Base-by-base conservation (phyloP, 1,140 invertebrate species). In the Tetragonula clypearis region DNA sequence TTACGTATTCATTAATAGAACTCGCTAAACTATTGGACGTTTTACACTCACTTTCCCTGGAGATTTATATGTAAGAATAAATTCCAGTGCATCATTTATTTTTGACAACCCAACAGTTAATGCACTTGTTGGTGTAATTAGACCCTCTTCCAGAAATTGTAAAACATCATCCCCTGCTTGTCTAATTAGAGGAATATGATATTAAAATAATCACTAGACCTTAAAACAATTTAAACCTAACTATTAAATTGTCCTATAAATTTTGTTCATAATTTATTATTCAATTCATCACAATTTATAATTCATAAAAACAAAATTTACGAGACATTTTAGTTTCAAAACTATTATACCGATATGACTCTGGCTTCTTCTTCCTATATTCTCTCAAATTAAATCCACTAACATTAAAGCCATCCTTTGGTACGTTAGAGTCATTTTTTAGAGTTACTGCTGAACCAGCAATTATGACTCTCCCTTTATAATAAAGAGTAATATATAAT, bases 381-480 rank as follows among this genome's bases (percentile, higher is more conserved):
- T 96, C 94, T 60, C 88, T 88, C 1, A 96, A 90, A 80, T 95
- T 95, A n/a, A 96, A 95, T 14, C 96, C 95, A n/a, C 95, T 95
- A 6, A 96, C 85, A 65, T 93, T 94, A 83, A 96, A 95, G 9
- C 93, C 93, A 79, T 93, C 88, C 83, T 93, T 88, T 66, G 92
- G 73, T 69, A 95, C 77, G 5, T 96, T 88, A 21, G 93, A 83
- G 86, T 94, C 93, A 19, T 92, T 89, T 68, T 93, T 87, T 56
- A 93, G 81, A 68, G 92, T 92, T 35, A 95, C 94, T 17, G 95
- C 94, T 90, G 96, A 95, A n/a, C 96, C 96, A 85, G 95, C 95
- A 12, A 96, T 92, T 68, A 96, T 92, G 9, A 96, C 91, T 89
- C 95, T 95, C 17, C 96, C 96, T 95, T 96, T 94, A 83, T 94